Conservation (phyloP, 2,113 vertebrate genomes). For the Proterorhinus semilunaris region DNA sequence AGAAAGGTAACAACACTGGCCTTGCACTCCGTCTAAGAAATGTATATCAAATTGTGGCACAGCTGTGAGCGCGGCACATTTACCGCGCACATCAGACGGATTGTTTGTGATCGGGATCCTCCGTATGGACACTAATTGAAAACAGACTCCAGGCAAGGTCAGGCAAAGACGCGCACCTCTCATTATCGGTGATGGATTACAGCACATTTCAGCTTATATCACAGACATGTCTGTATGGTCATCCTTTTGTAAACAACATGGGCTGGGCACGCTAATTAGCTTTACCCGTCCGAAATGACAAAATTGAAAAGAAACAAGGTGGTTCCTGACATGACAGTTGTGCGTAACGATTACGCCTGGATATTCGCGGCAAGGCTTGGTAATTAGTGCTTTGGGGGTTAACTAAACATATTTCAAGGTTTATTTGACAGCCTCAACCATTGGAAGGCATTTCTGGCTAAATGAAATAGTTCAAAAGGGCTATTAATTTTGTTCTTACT, state of each 20-base stretch:
- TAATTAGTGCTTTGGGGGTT: too few relatives aligned
- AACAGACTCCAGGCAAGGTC: slow-evolving; percentile 66
- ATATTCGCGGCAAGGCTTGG: neutral
- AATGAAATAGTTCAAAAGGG: too few relatives aligned
- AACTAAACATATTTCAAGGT: too few relatives aligned
- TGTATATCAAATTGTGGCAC: too few relatives aligned
- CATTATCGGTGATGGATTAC: slow-evolving; percentile 71
- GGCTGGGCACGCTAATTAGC: neutral
- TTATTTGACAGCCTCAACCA: too few relatives aligned
- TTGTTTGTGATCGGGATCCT: slow-evolving; percentile 46
- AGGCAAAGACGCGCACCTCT: slow-evolving; percentile 50
- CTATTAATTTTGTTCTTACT: too few relatives aligned
- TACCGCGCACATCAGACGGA: slow-evolving; percentile 48
- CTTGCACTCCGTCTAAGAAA: too few relatives aligned
- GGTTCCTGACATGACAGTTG: slow-evolving; percentile 2
- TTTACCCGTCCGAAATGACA: neutral
- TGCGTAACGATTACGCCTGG: too few relatives aligned
- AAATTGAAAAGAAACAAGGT: neutral
- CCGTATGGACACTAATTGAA: slow-evolving; percentile 43
- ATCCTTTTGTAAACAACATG: slow-evolving; percentile 10
- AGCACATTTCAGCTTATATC: slow-evolving; percentile 53
- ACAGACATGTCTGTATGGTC: slow-evolving; percentile 21
- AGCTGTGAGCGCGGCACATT: neutral
- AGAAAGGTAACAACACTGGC: too few relatives aligned
- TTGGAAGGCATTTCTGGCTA: too few relatives aligned